phyloP scores from a whole-genome alignment of 2,113 vertebrate genomes.

The Otus sunia region DNA sequence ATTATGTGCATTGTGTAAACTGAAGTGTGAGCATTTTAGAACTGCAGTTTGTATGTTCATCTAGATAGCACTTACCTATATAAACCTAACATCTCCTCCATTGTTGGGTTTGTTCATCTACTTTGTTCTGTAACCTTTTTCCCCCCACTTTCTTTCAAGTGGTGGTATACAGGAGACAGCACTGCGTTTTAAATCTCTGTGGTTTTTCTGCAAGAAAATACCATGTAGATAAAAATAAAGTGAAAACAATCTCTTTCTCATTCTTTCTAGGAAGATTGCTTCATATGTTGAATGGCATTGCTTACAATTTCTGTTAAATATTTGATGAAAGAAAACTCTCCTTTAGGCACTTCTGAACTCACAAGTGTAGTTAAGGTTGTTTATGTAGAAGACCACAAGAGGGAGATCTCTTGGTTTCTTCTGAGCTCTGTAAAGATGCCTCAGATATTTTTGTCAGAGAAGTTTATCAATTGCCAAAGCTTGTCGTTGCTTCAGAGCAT shows the following conservation, averaged over 20 bases:
- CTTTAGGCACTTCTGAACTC: not conserved
- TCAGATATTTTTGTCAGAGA: not conserved
- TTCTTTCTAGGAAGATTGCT: constrained; percentile 58
- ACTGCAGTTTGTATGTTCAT: constrained; percentile 56
- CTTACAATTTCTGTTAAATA: constrained; percentile 22
- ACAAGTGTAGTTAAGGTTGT: not conserved
- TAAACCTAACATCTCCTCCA: constrained; percentile 4
- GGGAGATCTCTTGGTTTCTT: constrained; percentile 10
- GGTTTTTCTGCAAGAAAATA: constrained; percentile 73
- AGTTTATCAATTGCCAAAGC: not conserved
- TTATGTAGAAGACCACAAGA: constrained; percentile 42
- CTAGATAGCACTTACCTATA: constrained; percentile 70
- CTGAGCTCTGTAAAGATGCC: not conserved
- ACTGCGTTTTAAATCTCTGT: constrained; percentile 66
- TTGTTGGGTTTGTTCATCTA: constrained; percentile 71
- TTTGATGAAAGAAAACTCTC: not conserved
- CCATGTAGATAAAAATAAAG: constrained; percentile 74
- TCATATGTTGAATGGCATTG: not conserved
- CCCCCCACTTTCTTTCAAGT: constrained; percentile 47
- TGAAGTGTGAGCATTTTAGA: constrained; percentile 61
- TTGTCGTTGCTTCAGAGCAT: not conserved
- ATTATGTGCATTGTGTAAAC: constrained; percentile 69
- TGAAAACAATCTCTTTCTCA: constrained; percentile 70
- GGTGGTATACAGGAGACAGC: constrained; percentile 58
- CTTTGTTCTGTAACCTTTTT: constrained; percentile 64